A percentile compares a stretch with the other conserved stretches of the same genome.
These are phyloP conservation scores for Epirrita christyi DNA, from an alignment of 2,888 invertebrate genomes.

Conservation along the genomic window DNA sequence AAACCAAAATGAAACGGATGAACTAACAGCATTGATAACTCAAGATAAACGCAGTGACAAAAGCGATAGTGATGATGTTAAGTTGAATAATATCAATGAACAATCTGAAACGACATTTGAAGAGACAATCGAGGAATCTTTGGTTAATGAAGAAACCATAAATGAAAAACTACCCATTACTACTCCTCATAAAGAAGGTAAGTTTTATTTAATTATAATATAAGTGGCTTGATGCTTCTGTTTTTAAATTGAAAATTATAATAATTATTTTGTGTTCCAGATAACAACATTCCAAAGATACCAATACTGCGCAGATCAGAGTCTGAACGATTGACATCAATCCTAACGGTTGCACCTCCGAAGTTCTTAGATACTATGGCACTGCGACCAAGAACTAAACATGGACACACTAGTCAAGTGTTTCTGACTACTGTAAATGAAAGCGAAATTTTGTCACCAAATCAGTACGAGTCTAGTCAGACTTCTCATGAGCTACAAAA, in stretches of 20 bases:
- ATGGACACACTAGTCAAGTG: slow-evolving; percentile 86
- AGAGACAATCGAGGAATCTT: slow-evolving; percentile 38
- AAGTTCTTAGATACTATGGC: slow-evolving; percentile 94
- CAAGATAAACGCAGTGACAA: slow-evolving; percentile 46
- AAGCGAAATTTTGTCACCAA: slow-evolving; percentile 49
- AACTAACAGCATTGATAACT: slow-evolving; percentile 52
- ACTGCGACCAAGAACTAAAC: slow-evolving; percentile 86
- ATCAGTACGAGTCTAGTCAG: slow-evolving; percentile 42
- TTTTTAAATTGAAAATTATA: background rate
- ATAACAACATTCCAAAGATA: slow-evolving; percentile 74
- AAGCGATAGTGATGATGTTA: slow-evolving; percentile 46
- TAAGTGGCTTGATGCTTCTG: background rate
- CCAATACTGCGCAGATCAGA: slow-evolving; percentile 76
- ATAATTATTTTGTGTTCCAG: slow-evolving; percentile 56
- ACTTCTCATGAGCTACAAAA: slow-evolving; percentile 23
- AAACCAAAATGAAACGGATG: slow-evolving; percentile 44
- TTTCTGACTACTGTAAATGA: slow-evolving; percentile 81
- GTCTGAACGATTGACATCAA: slow-evolving; percentile 72
- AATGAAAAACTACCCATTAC: slow-evolving; percentile 23
- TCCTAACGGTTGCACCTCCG: slow-evolving; percentile 78
- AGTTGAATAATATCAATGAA: slow-evolving; percentile 32
- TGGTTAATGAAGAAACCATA: slow-evolving; percentile 34
- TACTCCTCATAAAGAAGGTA: slow-evolving; percentile 50
- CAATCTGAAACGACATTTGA: slow-evolving; percentile 44
- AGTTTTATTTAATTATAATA: background rate